Evolutionary conservation across 2,888 invertebrate species (phyloP).

Genomic region (Macrosoma leucophasiata): DNA sequence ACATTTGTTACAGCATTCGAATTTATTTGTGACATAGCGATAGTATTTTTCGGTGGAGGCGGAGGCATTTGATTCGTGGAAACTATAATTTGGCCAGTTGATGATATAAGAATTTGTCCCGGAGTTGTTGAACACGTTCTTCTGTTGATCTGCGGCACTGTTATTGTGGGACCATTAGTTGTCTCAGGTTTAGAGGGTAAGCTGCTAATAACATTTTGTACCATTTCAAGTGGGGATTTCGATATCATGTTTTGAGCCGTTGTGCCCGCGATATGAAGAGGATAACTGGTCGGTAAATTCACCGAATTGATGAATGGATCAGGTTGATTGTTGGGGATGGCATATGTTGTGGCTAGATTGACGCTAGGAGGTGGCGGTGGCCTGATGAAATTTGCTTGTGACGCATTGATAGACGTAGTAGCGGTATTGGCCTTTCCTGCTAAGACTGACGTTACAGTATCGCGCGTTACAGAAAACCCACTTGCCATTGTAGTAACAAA

Average conservation of each 20-base stretch:
- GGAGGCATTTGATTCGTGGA: conserved; percentile 80
- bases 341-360: conserved; percentile 59
- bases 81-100: conserved; percentile 84
- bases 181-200: conserved; percentile 68
- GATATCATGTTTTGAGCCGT: conserved; percentile 71
- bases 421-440: conserved; percentile 86
- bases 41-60: conserved; percentile 75
- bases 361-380: conserved; percentile 62
- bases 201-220: conserved; percentile 84
- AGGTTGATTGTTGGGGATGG: conserved; percentile 65
- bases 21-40: conserved; percentile 76
- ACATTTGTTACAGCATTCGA: conserved; percentile 80
- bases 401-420: conserved; percentile 83
- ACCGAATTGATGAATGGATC: conserved; percentile 68
- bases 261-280: conserved; percentile 63
- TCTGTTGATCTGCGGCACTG: conserved; percentile 39
- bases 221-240: conserved; percentile 84
- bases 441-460: conserved; percentile 87
- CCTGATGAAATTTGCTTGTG: conserved; percentile 61
- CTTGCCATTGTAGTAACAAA: conserved; percentile 77
- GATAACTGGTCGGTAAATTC: conserved; percentile 63
- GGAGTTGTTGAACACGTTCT: conserved; percentile 54
- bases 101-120: conserved; percentile 85
- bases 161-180: conserved; percentile 58
- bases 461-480: conserved; percentile 84